Conservation (phyloP, 2,888 invertebrate species). For the Drosophila meridionalis region DNA sequence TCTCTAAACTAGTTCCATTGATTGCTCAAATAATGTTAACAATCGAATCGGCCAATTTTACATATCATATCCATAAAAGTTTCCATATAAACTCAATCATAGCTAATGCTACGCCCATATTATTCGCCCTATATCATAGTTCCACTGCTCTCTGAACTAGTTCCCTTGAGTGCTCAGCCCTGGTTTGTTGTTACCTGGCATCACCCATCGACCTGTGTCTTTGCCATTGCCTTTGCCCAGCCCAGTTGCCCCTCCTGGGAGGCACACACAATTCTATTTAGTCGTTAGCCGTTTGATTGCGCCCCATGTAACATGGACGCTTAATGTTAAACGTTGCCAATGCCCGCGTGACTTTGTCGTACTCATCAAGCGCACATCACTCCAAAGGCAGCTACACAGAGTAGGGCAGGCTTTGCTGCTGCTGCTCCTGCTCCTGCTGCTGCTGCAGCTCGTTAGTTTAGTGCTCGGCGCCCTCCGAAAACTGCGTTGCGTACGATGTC, state of each 20-base stretch:
- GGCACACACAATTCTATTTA: conserved; percentile 68
- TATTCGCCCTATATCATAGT: not conserved
- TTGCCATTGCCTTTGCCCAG: not conserved
- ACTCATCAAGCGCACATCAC: conserved; percentile 63
- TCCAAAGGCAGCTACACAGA: not conserved
- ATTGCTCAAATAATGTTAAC: not conserved
- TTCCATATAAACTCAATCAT: not conserved
- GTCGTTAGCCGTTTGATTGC: conserved; percentile 78
- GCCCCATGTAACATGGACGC: conserved; percentile 72
- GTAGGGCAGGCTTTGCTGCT: conserved; percentile 14
- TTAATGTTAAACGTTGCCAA: conserved; percentile 75
- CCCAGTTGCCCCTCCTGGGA: conserved; percentile 7
- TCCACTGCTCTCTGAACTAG: not conserved
- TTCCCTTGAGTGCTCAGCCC: conserved; percentile 10
- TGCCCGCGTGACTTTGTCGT: conserved; percentile 63
- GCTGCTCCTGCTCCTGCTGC: conserved; percentile 55
- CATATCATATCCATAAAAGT: not conserved
- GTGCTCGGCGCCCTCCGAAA: conserved; percentile 45
- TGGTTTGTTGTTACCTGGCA: conserved; percentile 26
- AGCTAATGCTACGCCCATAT: not conserved
- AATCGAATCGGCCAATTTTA: not conserved
- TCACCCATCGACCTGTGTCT: not conserved
- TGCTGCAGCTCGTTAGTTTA: conserved; percentile 68
- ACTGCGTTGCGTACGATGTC: conserved; percentile 63
- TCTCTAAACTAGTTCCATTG: not conserved